These are phyloP conservation scores for Perodicticus potto DNA, from an alignment of 2,797 vertebrate species.

Conservation along the genomic window DNA sequence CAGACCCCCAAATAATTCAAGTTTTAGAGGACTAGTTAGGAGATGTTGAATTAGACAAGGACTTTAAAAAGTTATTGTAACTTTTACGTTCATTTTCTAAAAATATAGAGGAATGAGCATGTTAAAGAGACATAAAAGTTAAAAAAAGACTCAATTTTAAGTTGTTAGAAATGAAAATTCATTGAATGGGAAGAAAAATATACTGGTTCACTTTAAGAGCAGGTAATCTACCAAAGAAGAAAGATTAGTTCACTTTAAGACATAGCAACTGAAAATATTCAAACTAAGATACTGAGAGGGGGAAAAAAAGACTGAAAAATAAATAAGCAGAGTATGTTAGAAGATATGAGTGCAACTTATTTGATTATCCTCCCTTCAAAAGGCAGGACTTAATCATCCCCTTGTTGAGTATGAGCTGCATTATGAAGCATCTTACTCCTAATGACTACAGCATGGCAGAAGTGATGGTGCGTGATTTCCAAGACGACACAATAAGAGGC, in stretches of 20 bases:
- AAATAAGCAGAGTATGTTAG: too few relatives aligned
- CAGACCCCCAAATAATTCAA: neutral
- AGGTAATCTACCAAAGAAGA: neutral
- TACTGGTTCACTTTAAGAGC: neutral
- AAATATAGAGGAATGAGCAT: neutral
- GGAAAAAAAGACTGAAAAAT: neutral
- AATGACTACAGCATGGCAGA: neutral
- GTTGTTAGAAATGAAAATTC: neutral
- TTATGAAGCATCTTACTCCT: neutral
- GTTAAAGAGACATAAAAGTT: neutral
- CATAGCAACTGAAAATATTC: neutral
- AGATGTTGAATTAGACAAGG: neutral
- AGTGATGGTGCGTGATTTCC: neutral
- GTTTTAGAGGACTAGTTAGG: neutral
- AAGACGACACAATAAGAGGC: neutral
- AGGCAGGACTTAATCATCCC: neutral
- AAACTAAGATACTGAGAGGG: neutral
- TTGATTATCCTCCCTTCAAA: neutral
- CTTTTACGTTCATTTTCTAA: neutral
- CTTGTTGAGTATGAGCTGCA: neutral
- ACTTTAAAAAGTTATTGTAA: neutral
- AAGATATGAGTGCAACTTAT: neutral
- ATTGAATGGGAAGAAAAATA: neutral
- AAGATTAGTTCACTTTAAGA: neutral
- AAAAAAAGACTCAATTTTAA: neutral